A percentile compares a stretch with the other conserved stretches of the same genome.
phyloP scores from a whole-genome alignment of 2,113 vertebrate species.

The Neotragus pygmaeus region DNA sequence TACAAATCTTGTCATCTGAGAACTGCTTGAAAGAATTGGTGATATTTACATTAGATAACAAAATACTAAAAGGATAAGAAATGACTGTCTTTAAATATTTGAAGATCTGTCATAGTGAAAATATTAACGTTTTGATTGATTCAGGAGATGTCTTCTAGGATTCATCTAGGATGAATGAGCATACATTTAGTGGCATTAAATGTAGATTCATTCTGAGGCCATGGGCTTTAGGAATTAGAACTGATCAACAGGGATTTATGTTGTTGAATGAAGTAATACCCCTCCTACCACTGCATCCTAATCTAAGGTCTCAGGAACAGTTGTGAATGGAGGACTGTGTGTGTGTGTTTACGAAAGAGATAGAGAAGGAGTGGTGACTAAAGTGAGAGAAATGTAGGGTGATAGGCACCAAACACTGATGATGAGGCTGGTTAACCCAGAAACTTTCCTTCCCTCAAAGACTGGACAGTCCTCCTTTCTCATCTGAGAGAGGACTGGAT shows the following conservation, averaged over 20 bases:
- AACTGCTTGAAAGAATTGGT: not conserved
- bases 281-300: not conserved
- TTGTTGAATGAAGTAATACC: not conserved
- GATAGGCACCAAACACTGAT: not conserved
- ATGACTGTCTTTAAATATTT: slow-evolving; percentile 45
- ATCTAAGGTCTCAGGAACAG: not conserved
- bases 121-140: slow-evolving; percentile 23
- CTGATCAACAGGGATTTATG: not conserved
- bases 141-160: not conserved
- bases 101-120: slow-evolving; percentile 28
- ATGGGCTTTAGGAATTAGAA: not conserved
- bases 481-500: not conserved
- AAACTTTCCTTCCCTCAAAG: not conserved
- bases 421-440: not conserved
- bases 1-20: slow-evolving; percentile 9
- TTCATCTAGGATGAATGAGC: not conserved
- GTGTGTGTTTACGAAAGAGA: not conserved
- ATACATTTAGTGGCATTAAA: not conserved
- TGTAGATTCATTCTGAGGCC: not conserved
- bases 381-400: not conserved
- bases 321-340: not conserved
- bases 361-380: not conserved
- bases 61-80: slow-evolving; percentile 26
- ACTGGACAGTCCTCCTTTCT: not conserved
- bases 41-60: slow-evolving; percentile 9